These are phyloP conservation scores for Microctonus hyperodae DNA, from an alignment of 2,888 invertebrate species.

Conservation along the genomic window DNA sequence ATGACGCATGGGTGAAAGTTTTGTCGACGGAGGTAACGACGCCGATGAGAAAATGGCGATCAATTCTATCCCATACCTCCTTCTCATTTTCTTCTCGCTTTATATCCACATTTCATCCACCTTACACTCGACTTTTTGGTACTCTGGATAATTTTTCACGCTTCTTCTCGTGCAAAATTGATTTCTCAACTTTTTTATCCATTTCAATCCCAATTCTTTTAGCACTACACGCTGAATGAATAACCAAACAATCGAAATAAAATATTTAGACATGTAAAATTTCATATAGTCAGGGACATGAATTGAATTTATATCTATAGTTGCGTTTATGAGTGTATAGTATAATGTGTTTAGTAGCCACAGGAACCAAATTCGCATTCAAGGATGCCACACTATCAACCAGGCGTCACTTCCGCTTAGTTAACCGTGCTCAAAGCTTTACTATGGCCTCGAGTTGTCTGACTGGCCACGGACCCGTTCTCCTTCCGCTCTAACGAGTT, in stretches of 20 bases:
- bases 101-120: not conserved
- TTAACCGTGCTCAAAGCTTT: conserved; percentile 54
- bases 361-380: conserved; percentile 48
- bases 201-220: conserved; percentile 35
- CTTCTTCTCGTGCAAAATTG: conserved; percentile 35
- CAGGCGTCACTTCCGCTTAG: conserved; percentile 56
- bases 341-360: conserved; percentile 40
- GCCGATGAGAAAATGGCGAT: conserved; percentile 39
- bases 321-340: conserved; percentile 23
- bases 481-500: conserved; percentile 30
- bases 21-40: conserved; percentile 30
- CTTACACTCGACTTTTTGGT: not conserved
- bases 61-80: conserved; percentile 40
- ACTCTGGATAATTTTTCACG: conserved; percentile 42
- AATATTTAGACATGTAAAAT: not conserved
- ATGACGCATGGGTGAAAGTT: conserved; percentile 56
- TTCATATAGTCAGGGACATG: too few relatives aligned
- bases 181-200: conserved; percentile 38
- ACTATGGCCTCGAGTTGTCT: conserved; percentile 31
- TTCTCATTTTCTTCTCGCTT: not conserved
- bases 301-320: conserved; percentile 3
- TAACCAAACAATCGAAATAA: not conserved
- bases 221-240: not conserved
- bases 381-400: conserved; percentile 46
- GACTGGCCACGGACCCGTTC: conserved; percentile 15